Conservation (phyloP, 2,113 vertebrate genomes). For the Muntiacus muntjak region DNA sequence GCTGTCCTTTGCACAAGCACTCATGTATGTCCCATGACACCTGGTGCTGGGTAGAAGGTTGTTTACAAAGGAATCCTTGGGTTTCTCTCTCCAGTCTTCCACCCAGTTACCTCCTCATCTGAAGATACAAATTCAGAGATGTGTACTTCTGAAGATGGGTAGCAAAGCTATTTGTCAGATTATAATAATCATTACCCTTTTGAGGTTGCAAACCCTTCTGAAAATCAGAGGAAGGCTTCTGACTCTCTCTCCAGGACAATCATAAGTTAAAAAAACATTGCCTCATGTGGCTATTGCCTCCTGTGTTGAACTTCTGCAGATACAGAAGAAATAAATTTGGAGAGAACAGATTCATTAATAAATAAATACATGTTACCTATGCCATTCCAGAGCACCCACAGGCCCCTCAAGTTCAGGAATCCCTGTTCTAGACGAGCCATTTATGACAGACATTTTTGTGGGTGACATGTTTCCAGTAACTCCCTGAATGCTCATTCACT, state of each 20-base stretch:
- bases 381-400: not conserved
- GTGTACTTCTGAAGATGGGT: not conserved
- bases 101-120: not conserved
- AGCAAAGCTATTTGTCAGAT: not conserved
- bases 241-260: not conserved
- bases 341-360: not conserved
- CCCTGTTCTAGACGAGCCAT: not conserved
- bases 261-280: not conserved
- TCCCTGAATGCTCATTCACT: not conserved
- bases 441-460: not conserved
- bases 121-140: slow-evolving; percentile 13
- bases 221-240: not conserved
- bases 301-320: not conserved
- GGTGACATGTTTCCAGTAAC: not conserved
- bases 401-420: not conserved
- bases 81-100: not conserved
- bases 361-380: not conserved
- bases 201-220: not conserved
- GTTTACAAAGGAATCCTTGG: slow-evolving; percentile 20
- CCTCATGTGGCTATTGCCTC: not conserved
- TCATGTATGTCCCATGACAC: not conserved
- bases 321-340: not conserved
- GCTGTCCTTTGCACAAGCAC: not conserved
- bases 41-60: not conserved
- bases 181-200: not conserved